Percentiles rank a stretch among this genome's conserved stretches.
Conservation (phyloP, 1,140 invertebrate genomes). For the Drosophila fuyamai region DNA sequence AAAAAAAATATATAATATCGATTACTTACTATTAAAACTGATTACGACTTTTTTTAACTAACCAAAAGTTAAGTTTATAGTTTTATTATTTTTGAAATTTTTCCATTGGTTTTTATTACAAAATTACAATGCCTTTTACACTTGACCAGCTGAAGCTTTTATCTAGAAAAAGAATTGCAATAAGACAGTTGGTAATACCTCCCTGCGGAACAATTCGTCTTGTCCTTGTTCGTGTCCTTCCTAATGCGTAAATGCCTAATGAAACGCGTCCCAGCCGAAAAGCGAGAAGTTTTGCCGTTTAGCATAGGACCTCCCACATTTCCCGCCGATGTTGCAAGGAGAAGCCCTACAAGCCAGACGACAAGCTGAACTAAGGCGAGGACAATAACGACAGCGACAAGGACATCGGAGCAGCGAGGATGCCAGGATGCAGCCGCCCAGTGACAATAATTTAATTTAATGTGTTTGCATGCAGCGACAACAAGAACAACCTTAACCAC, state of each 20-base stretch:
- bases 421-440: slow-evolving; percentile 27
- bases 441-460: slow-evolving; percentile 82
- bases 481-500: slow-evolving; percentile 17
- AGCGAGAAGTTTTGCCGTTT: slow-evolving; percentile 49
- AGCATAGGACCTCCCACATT: slow-evolving; percentile 44
- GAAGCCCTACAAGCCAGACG: slow-evolving; percentile 30
- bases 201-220: slow-evolving; percentile 30
- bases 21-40: no score
- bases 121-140: slow-evolving; percentile 7
- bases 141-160: neutral
- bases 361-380: slow-evolving; percentile 67
- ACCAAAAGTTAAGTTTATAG: no score
- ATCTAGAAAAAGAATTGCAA: neutral
- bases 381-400: slow-evolving; percentile 49
- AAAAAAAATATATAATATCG: no score
- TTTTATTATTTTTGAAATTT: neutral
- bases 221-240: slow-evolving; percentile 13
- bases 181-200: slow-evolving; percentile 10
- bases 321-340: slow-evolving; percentile 8
- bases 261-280: slow-evolving; percentile 63
- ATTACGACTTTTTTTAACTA: no score
- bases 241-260: slow-evolving; percentile 65
- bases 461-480: slow-evolving; percentile 77
- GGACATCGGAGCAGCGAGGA: slow-evolving; percentile 22
- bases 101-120: neutral